Evolutionary conservation across 2,797 vertebrate genomes (phyloP), one percentile per base, ranked within the genome.

Genomic region (Cottoperca gobio): DNA sequence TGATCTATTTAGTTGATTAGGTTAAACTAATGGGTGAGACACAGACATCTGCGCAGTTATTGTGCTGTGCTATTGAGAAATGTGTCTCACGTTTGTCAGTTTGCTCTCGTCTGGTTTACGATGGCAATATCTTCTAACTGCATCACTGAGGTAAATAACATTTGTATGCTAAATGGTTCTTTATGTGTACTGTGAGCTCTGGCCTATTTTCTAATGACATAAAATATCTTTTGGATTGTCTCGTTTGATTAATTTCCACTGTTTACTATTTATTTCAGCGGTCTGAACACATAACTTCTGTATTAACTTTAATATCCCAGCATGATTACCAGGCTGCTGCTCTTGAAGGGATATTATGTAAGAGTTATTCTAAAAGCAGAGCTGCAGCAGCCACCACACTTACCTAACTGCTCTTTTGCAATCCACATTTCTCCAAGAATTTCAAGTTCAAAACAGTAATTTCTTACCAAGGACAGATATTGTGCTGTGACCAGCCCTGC

Each of bases 381-480:
- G 12, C 39, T 52, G 60, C 28, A 68, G 70, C 39, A 77, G 69
- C 46, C 63, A 67, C 74, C 74, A 48, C 63, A 62, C 64, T 75
- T 70, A 73, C 77, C 73, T 62, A 79, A 86, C 53, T 33, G 62
- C 80, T 73, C 63, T 67, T 84, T 86, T 82, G 43, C 73, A 69
- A 39, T 83, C 81, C 43, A 46, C 62, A 61, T 77, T 78, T 79
- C 70, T 77, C 17, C 24, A 59, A 75, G 71, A 81, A 74, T 84
- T 65, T 69, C 35, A 59, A 55, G 66, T 68, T 77, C 63, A 81
- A 85, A 86, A 81, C 80, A 76, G 77, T 81, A 48, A 82, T 82
- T 87, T 90, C 64, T 74, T 55, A 63, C 76, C 73, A 70, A 66
- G 75, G 71, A 74, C 79, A 85, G 82, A 90, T 83, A 89, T 54